Conservation (phyloP, 1,140 invertebrate genomes). For the Brevipalpus yothersi region DNA sequence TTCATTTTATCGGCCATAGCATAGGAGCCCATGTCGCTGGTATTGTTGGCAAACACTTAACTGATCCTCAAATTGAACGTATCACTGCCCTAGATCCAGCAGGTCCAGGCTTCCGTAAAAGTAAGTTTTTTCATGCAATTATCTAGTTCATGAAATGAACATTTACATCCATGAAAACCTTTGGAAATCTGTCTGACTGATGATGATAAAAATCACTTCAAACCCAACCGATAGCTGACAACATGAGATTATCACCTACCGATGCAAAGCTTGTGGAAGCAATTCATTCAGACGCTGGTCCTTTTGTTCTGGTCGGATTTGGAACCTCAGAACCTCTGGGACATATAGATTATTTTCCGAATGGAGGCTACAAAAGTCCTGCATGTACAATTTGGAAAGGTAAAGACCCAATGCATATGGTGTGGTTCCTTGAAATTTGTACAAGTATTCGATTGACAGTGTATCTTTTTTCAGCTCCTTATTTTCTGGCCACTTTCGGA, state of each 20-base stretch:
- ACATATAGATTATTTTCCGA: conserved; percentile 64
- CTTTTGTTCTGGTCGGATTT: conserved; percentile 34
- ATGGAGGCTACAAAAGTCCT: conserved; percentile 61
- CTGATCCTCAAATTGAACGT: not conserved
- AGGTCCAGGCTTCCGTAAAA: conserved; percentile 54
- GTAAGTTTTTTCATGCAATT: conserved; percentile 21
- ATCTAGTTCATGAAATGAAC: not conserved
- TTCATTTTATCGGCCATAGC: conserved; percentile 36
- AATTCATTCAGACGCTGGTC: conserved; percentile 28
- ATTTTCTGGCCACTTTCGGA: too few relatives aligned
- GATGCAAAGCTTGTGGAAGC: conserved; percentile 50
- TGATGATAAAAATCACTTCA: too few relatives aligned
- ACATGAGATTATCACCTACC: conserved; percentile 28
- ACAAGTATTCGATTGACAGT: too few relatives aligned
- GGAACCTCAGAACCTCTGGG: conserved; percentile 39
- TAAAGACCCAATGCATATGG: too few relatives aligned
- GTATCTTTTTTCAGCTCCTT: not conserved
- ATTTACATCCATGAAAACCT: not conserved
- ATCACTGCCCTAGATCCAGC: conserved; percentile 45
- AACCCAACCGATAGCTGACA: too few relatives aligned
- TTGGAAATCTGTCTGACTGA: too few relatives aligned
- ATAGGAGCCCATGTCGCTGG: conserved; percentile 58
- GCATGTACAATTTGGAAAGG: conserved; percentile 33
- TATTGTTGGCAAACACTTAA: conserved; percentile 42
- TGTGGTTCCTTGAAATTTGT: too few relatives aligned